phyloP scores from a whole-genome alignment of 2,888 invertebrate genomes.

The Tetropium fuscum region DNA sequence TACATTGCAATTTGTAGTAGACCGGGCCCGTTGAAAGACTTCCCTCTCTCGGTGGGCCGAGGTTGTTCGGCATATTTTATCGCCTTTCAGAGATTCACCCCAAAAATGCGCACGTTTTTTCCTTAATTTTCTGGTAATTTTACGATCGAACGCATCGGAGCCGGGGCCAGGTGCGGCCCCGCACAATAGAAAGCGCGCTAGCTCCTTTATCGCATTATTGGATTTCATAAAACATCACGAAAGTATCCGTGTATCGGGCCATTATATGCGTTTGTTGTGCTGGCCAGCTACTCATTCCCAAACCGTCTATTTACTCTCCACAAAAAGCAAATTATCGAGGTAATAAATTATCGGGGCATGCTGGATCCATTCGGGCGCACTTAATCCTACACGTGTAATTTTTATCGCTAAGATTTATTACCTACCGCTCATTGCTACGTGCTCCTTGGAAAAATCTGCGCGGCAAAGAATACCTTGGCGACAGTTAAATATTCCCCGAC shows the following conservation, averaged over 20 bases:
- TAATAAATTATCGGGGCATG: conserved; percentile 54
- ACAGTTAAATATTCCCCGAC: not conserved
- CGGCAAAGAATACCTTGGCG: conserved; percentile 4
- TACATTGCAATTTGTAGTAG: conserved; percentile 57
- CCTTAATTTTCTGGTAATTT: conserved; percentile 64
- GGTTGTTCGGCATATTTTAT: conserved; percentile 57
- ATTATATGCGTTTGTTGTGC: conserved; percentile 47
- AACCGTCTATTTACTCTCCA: conserved; percentile 59
- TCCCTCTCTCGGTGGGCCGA: conserved; percentile 49
- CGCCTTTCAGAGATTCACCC: conserved; percentile 57
- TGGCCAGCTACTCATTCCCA: conserved; percentile 53
- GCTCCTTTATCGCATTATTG: conserved; percentile 58
- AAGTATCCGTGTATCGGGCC: conserved; percentile 22
- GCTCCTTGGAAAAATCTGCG: not conserved
- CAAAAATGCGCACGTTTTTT: conserved; percentile 53
- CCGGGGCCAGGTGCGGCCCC: conserved; percentile 56
- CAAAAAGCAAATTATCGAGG: conserved; percentile 60
- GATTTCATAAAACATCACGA: conserved; percentile 56
- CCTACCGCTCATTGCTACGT: conserved; percentile 14
- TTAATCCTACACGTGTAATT: conserved; percentile 57
- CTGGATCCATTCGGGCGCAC: conserved; percentile 47
- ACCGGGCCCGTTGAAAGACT: conserved; percentile 39
- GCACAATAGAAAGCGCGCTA: conserved; percentile 57
- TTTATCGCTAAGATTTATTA: conserved; percentile 46
- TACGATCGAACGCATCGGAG: conserved; percentile 56